A percentile compares a stretch with the other conserved stretches of the same genome.
Conservation (phyloP, 2,797 vertebrate genomes). For the Fistularia commersonii region DNA sequence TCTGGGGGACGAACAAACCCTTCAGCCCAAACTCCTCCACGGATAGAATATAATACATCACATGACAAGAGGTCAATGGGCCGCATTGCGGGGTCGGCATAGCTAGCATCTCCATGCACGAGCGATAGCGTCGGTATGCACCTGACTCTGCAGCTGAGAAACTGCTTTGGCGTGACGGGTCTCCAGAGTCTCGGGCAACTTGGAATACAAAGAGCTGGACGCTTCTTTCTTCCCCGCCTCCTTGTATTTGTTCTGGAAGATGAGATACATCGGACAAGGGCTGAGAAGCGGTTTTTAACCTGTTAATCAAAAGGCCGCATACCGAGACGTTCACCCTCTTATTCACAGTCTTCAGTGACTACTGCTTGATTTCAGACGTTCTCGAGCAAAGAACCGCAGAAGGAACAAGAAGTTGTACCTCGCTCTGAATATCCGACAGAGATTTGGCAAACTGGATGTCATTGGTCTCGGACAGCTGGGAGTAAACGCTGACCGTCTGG, state of each 20-base stretch:
- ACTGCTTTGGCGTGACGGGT: constrained; percentile 81
- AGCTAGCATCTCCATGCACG: too few relatives aligned
- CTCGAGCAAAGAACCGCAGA: too few relatives aligned
- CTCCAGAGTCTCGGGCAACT: constrained; percentile 85
- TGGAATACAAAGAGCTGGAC: constrained; percentile 79
- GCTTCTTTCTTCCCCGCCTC: constrained; percentile 73
- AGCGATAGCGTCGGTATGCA: constrained; percentile 24
- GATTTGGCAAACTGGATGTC: constrained; percentile 83
- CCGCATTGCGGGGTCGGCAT: too few relatives aligned
- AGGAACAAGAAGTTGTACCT: constrained; percentile 66
- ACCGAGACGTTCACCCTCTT: too few relatives aligned
- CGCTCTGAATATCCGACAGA: constrained; percentile 81
- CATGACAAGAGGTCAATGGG: too few relatives aligned
- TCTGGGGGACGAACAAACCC: too few relatives aligned
- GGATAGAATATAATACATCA: too few relatives aligned
- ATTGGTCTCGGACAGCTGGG: constrained; percentile 83
- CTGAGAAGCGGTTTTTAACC: too few relatives aligned
- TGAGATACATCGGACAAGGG: neutral
- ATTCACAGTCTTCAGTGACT: too few relatives aligned
- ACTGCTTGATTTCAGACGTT: too few relatives aligned
- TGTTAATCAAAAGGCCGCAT: too few relatives aligned
- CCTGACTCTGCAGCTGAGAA: constrained; percentile 86
- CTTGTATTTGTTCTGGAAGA: constrained; percentile 82
- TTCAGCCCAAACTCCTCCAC: too few relatives aligned
- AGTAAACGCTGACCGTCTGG: constrained; percentile 79